A percentile compares a stretch with the other conserved stretches of the same genome.
phyloP scores from a whole-genome alignment of 2,888 invertebrate species.

The Pollenia amentaria region DNA sequence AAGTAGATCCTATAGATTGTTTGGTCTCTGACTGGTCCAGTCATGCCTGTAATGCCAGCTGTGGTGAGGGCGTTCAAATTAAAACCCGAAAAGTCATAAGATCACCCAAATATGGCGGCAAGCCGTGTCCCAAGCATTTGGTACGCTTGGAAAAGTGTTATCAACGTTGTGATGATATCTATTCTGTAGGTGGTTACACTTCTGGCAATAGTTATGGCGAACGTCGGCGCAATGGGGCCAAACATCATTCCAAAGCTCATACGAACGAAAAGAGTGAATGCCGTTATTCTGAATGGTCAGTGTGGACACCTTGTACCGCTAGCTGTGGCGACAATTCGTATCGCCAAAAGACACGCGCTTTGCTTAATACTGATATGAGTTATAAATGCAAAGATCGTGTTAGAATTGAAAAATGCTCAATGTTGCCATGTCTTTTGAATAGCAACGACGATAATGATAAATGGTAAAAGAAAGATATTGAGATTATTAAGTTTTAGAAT shows the following conservation, averaged over 20 bases:
- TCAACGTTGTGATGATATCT: conserved; percentile 82
- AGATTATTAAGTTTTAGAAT: conserved; percentile 4
- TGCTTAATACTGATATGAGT: conserved; percentile 81
- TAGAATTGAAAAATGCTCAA: conserved; percentile 81
- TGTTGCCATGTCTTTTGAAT: conserved; percentile 81
- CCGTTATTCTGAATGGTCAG: conserved; percentile 88
- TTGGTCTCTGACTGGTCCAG: conserved; percentile 85
- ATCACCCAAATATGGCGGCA: conserved; percentile 85
- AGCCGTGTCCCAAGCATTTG: conserved; percentile 85
- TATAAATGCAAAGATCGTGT: conserved; percentile 83
- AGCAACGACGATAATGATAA: conserved; percentile 79
- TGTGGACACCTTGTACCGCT: conserved; percentile 89
- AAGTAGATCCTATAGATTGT: conserved; percentile 84
- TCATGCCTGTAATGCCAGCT: conserved; percentile 85
- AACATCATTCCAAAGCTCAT: conserved; percentile 53
- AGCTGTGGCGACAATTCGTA: conserved; percentile 87
- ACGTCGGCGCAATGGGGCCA: conserved; percentile 71
- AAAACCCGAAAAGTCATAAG: conserved; percentile 85
- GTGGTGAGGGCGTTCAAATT: conserved; percentile 85
- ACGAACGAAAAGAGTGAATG: conserved; percentile 85
- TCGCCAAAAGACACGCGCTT: conserved; percentile 85
- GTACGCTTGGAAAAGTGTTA: conserved; percentile 83
- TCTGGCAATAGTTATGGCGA: conserved; percentile 70
- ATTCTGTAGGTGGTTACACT: conserved; percentile 78
- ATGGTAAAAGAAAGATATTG: conserved; percentile 33